A percentile compares a stretch with the other conserved stretches of the same genome.
Conservation (phyloP, 2,888 invertebrate genomes). For the Mythimna pallens region DNA sequence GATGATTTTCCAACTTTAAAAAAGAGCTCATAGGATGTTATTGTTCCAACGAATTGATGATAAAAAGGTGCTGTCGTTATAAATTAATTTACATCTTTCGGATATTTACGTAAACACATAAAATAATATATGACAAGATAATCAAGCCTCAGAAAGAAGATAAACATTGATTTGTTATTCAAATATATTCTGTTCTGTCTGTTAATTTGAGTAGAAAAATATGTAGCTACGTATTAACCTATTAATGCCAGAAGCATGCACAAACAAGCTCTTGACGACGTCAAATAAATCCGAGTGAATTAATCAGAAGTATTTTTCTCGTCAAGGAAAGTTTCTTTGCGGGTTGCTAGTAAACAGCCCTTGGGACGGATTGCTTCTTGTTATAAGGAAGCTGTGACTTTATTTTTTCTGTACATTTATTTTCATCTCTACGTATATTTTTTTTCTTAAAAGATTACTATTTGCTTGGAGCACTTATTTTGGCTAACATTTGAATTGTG, state of each 20-base stretch:
- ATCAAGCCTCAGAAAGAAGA: constrained; percentile 46
- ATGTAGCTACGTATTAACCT: constrained; percentile 54
- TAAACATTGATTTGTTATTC: constrained; percentile 48
- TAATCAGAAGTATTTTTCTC: constrained; percentile 80
- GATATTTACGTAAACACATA: constrained; percentile 11
- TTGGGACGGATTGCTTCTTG: constrained; percentile 72
- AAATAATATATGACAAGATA: constrained; percentile 41
- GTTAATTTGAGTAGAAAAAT: constrained; percentile 59
- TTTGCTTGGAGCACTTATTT: constrained; percentile 22
- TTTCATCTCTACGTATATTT: constrained; percentile 2
- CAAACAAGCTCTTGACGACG: constrained; percentile 64
- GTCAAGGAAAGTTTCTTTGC: constrained; percentile 71
- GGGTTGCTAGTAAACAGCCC: constrained; percentile 76
- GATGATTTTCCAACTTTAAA: too few relatives aligned
- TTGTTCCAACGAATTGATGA: constrained; percentile 28
- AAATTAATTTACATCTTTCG: constrained; percentile 34
- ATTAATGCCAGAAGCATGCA: constrained; percentile 50
- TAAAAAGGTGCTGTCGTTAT: constrained; percentile 28
- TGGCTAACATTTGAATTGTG: constrained; percentile 13
- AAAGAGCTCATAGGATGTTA: constrained; percentile 1
- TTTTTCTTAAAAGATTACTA: constrained; percentile 31
- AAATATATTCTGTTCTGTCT: constrained; percentile 57
- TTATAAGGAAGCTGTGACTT: constrained; percentile 72
- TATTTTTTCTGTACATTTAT: constrained; percentile 45
- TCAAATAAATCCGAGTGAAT: constrained; percentile 76